Evolutionary conservation across 2,888 invertebrate genomes (phyloP).

Genomic region (Epinotia bilunana): DNA sequence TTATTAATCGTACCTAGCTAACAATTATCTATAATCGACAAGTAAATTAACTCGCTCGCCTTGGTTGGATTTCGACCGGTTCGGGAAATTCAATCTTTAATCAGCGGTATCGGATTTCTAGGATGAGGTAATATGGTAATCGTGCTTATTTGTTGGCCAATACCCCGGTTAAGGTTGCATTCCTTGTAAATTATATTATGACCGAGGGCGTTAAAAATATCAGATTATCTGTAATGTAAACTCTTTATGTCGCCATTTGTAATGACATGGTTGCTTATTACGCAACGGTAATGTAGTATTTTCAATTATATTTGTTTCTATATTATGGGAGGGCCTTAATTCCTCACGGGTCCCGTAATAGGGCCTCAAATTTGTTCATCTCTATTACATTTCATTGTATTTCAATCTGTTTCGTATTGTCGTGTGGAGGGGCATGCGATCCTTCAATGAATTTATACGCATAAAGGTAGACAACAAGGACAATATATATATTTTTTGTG

Average conservation of each 20-base stretch:
- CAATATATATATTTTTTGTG: no score
- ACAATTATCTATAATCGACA: slow-evolving; percentile 38
- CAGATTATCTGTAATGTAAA: neutral
- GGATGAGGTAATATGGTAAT: slow-evolving; percentile 18
- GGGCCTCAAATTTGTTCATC: no score
- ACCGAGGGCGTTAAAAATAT: neutral
- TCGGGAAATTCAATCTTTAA: slow-evolving; percentile 20
- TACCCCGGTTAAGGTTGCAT: neutral
- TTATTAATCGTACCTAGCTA: slow-evolving; percentile 22
- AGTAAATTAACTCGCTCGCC: slow-evolving; percentile 27
- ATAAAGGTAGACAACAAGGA: no score
- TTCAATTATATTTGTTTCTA: no score
- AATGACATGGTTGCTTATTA: neutral
- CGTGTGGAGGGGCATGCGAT: no score
- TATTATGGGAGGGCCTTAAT: no score
- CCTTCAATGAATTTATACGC: no score
- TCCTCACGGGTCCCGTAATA: no score
- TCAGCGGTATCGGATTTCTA: slow-evolving; percentile 22
- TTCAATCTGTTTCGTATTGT: no score
- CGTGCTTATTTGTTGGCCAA: neutral
- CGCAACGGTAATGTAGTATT: no score
- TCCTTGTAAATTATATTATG: slow-evolving; percentile 1
- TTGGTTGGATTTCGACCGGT: slow-evolving; percentile 32
- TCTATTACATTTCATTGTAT: no score
- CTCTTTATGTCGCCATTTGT: neutral